Conservation (phyloP, 2,888 invertebrate species). For the Trissonchulus latispiculum region DNA sequence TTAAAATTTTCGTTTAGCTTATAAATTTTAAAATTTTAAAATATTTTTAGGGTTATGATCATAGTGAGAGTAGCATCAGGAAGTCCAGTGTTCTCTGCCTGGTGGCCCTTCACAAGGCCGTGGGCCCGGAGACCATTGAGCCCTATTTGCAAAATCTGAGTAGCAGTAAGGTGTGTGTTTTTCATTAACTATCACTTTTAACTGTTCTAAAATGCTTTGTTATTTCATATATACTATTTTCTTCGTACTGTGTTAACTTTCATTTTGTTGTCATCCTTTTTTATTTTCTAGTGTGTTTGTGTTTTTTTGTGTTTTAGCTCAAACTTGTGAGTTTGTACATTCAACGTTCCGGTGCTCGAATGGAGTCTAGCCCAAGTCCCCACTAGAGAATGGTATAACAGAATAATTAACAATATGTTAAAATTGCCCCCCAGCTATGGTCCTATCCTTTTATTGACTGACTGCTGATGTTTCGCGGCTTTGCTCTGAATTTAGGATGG, state of each 20-base stretch:
- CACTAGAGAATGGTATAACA: too few relatives aligned
- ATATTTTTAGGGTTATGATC: conserved; percentile 75
- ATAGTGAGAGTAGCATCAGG: conserved; percentile 77
- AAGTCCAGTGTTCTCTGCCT: conserved; percentile 95
- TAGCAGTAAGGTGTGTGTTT: conserved; percentile 84
- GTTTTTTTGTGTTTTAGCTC: conserved; percentile 41
- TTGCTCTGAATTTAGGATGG: too few relatives aligned
- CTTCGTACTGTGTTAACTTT: too few relatives aligned
- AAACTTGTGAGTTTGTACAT: conserved; percentile 71
- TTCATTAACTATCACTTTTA: too few relatives aligned
- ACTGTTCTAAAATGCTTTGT: too few relatives aligned
- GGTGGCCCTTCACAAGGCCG: conserved; percentile 78
- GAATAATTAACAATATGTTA: too few relatives aligned
- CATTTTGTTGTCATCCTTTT: neutral
- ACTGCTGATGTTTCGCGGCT: too few relatives aligned
- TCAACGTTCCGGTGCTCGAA: conserved; percentile 48
- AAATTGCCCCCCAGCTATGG: too few relatives aligned
- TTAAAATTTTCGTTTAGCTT: too few relatives aligned
- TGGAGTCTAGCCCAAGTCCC: neutral
- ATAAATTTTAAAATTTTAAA: too few relatives aligned
- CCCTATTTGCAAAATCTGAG: conserved; percentile 69
- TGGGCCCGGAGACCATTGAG: conserved; percentile 64
- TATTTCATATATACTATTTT: too few relatives aligned
- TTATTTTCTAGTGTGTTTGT: neutral
- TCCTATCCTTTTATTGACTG: too few relatives aligned